Evolutionary conservation across 1,140 invertebrate species (phyloP), one percentile per base, ranked within the genome.

Genomic region (Carcinoscorpius rotundicauda): DNA sequence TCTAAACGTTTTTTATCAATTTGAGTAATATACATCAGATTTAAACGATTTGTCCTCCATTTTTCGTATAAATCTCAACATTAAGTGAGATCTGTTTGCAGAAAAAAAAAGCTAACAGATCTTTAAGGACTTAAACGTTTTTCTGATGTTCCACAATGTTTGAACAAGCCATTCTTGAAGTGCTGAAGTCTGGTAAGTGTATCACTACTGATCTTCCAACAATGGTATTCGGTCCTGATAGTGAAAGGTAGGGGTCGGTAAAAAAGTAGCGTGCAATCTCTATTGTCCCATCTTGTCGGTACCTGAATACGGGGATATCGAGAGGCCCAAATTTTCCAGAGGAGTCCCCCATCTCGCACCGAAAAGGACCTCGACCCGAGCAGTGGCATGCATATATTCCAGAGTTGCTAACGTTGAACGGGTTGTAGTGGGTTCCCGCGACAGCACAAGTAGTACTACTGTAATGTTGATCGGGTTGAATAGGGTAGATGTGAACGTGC

Each of bases 311-410:
- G 9, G 66, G 66, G 53, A 96, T 80, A 70, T 87, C 85, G 66
- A 95, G 91, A 0, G 87, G 84, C 1, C 89, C 90, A 51, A 93
- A 76, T 63, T 93, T 82, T 0, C 87, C 83, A 0, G 90, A 89
- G 59, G 94, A 76, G 76, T 97, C 93, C 0, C 93, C 93, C 4
- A 94, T 85, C 73, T 93, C 88, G 77, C 93, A 97, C 4, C 92
- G 79, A 29, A 94, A 75, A 0, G 91, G 92, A 73, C 91, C 89
- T 5, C 63, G 55, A 3, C 64, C 5, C 6, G 48, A 68, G 69
- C 76, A 77, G 53, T 72, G 70, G 9, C 68, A 55, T 29, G 48
- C 4, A 65, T 70, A 62, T 6, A 62, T 61, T 62, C 71, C 70
- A n/a, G 68, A 67, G 4, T 69, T 58, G 50, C 69, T 67, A 10